phyloP scores from a whole-genome alignment of 2,113 vertebrate species.

The Onychostoma macrolepis region DNA sequence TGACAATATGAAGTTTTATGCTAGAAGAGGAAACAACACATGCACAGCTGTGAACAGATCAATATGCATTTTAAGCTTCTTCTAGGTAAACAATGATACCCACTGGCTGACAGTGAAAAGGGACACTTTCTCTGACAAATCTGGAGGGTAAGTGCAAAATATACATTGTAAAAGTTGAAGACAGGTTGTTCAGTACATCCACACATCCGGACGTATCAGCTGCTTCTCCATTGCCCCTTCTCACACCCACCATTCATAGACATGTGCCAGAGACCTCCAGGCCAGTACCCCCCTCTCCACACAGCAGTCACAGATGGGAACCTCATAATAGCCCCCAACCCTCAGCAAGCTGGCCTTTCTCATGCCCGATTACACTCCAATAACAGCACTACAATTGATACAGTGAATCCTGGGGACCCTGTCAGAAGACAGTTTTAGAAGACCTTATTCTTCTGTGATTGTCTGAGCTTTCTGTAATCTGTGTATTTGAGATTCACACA shows the following conservation, averaged over 20 bases:
- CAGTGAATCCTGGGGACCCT: conserved; percentile 90
- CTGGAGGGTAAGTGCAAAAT: neutral
- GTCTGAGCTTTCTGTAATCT: neutral
- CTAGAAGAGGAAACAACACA: conserved; percentile 47
- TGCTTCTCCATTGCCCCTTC: conserved; percentile 62
- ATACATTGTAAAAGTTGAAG: conserved; percentile 26
- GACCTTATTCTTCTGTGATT: conserved; percentile 66
- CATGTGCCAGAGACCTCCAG: conserved; percentile 53
- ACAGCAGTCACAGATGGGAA: conserved; percentile 89
- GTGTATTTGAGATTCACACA: neutral
- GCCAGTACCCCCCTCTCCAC: conserved; percentile 54
- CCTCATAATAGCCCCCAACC: conserved; percentile 87
- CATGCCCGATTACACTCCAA: conserved; percentile 98
- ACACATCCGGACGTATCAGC: conserved; percentile 61
- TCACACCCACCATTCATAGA: conserved; percentile 66
- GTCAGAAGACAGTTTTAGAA: conserved; percentile 85
- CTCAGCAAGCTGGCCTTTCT: conserved; percentile 96
- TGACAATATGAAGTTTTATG: conserved; percentile 71
- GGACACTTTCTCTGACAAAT: neutral
- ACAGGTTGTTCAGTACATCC: conserved; percentile 70
- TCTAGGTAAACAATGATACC: neutral
- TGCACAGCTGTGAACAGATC: neutral
- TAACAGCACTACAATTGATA: conserved; percentile 93
- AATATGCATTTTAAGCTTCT: neutral
- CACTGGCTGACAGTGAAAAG: neutral